These are phyloP conservation scores for Sphecodes monilicornis DNA, from an alignment of 2,888 invertebrate genomes.

Conservation along the genomic window DNA sequence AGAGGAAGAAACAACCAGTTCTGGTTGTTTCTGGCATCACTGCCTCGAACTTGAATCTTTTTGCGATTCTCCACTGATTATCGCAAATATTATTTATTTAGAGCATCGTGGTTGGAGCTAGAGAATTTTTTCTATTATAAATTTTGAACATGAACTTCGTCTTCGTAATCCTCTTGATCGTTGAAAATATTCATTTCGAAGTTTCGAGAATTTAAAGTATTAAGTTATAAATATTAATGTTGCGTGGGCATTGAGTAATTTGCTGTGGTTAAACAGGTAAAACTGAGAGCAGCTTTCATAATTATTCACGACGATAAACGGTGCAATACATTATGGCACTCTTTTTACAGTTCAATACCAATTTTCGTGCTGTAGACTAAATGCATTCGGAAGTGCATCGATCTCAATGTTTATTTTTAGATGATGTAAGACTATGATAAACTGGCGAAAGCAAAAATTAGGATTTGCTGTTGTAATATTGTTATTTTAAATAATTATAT, in stretches of 20 bases:
- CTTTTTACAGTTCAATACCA: background rate
- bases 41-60: no score
- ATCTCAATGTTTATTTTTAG: background rate
- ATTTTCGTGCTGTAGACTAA: background rate
- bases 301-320: background rate
- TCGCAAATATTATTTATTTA: background rate
- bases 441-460: background rate
- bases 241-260: background rate
- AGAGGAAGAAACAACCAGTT: no score
- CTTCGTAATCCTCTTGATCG: no score
- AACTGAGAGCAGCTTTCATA: background rate
- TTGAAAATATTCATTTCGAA: no score
- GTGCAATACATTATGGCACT: background rate
- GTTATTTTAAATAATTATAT: background rate
- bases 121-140: background rate
- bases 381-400: background rate
- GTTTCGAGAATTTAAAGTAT: no score
- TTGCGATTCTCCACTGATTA: background rate
- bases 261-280: background rate
- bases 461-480: background rate
- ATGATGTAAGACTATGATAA: background rate
- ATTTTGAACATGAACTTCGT: background rate
- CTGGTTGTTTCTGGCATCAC: no score
- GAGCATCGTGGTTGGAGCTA: background rate
- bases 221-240: background rate